Evolutionary conservation across 2,888 invertebrate species (phyloP), one percentile per base, ranked within the genome.

Genomic region (Torymus aiolomorphi): DNA sequence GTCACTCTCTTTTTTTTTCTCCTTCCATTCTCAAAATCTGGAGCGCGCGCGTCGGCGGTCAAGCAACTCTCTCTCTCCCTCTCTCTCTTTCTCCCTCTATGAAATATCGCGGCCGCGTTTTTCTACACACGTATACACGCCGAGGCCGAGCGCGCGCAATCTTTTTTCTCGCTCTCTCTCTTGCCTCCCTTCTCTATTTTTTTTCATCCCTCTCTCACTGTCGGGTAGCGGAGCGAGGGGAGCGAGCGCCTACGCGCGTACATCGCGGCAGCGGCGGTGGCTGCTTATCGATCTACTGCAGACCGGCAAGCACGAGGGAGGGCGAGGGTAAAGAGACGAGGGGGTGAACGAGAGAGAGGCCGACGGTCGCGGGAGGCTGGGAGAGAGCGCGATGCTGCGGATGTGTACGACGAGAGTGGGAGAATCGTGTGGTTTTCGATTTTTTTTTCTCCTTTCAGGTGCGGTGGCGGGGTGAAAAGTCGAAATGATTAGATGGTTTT

Each of bases 231-330:
- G 62, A 31, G 13, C 52, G 10, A 24, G 72, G 49, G 52, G 62
- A 42, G 5, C 18, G 51, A 18, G 61, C 61, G 74, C 59, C 14
- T 63, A 69, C 78, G 65, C 78, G 65, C 18, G 31, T 49, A 78
- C 59, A 57, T 56, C 54, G 51, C 71, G 62, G 14, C 61, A 63
- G 56, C 62, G 10, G 59, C 24, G 31, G 59, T n/a, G 31, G 42
- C 73, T 3, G 71, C 70, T 66, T 81, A 81, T 81, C 78, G 78
- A 79, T 81, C 76, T 79, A 70, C 81, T 76, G 76, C 81, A 65
- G 76, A 72, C 66, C 66, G 75, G 80, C 67, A 57, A 63, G 59
- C 4, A 59, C 11, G 65, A 20, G 57, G 10, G 73, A 54, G 42
- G 42, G 42, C 8, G 8, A 42, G 31, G n/a, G n/a, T n/a, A n/a